A percentile compares a stretch with the other conserved stretches of the same genome.
Evolutionary conservation across 1,140 invertebrate species (phyloP).

Genomic region (Parasteatoda tepidariorum): DNA sequence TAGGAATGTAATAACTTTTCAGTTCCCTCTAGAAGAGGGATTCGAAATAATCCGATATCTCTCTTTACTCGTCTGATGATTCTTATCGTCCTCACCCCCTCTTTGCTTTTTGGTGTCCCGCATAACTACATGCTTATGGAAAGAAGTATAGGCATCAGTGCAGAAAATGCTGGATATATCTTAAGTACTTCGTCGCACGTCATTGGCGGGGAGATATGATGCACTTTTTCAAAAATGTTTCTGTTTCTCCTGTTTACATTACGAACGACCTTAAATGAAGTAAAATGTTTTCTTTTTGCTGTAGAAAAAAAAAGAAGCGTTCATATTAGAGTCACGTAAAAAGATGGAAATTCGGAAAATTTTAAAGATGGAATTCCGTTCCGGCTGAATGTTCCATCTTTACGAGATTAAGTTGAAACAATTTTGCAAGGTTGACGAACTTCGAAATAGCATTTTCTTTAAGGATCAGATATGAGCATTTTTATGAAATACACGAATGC

Average conservation of each 20-base stretch:
- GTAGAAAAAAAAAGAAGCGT: not conserved
- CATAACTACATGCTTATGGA: not conserved
- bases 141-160: constrained; percentile 5
- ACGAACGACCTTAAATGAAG: not conserved
- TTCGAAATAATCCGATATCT: constrained; percentile 25
- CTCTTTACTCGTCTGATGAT: not conserved
- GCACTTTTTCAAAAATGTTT: not conserved
- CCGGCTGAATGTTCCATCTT: not conserved
- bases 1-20: constrained; percentile 57
- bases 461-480: no score
- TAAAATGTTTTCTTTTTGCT: no score
- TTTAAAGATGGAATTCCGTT: not conserved
- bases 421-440: not conserved
- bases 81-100: constrained; percentile 13
- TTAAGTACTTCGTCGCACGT: not conserved
- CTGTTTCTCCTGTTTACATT: not conserved
- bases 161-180: not conserved
- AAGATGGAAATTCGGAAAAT: not conserved
- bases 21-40: not conserved
- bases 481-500: no score
- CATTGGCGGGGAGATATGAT: not conserved
- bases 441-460: no score
- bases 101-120: not conserved
- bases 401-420: not conserved
- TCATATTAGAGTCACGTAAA: not conserved